These are phyloP conservation scores for Calyptommatus sinebrachiatus DNA, from an alignment of 2,113 vertebrate genomes.

Conservation along the genomic window DNA sequence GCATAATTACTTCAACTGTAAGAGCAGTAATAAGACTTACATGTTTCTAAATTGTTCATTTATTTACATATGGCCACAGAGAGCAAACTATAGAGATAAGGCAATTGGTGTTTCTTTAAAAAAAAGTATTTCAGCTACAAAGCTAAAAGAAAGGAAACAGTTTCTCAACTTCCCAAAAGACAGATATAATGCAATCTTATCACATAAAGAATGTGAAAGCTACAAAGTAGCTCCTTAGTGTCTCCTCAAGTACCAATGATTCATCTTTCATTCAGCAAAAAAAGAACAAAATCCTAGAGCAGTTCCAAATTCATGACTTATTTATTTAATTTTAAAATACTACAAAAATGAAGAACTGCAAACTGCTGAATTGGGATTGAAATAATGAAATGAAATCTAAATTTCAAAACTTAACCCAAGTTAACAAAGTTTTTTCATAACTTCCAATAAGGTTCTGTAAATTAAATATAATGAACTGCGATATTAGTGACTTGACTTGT, in stretches of 20 bases:
- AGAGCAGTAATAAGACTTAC: slow-evolving; percentile 23
- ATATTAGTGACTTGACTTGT: neutral
- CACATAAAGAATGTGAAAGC: neutral
- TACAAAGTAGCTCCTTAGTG: neutral
- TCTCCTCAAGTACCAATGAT: accelerated
- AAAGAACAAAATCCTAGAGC: neutral
- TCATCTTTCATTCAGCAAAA: neutral
- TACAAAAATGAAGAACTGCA: neutral
- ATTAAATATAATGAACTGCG: neutral
- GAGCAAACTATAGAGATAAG: slow-evolving; percentile 25
- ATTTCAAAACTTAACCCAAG: neutral
- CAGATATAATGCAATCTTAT: neutral
- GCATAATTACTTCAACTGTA: neutral
- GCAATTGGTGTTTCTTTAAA: slow-evolving; percentile 6
- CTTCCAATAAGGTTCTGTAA: neutral
- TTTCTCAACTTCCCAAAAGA: slow-evolving; percentile 39
- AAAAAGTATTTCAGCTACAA: slow-evolving; percentile 26
- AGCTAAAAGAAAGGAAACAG: slow-evolving; percentile 40
- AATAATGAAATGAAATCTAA: neutral
- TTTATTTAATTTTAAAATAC: neutral
- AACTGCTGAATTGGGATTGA: neutral
- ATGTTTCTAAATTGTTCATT: neutral
- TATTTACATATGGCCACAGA: slow-evolving; percentile 22
- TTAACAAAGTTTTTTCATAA: neutral
- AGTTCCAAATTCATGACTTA: neutral